These are phyloP conservation scores for Discoglossus pictus DNA, from an alignment of 2,797 vertebrate species.

Conservation along the genomic window DNA sequence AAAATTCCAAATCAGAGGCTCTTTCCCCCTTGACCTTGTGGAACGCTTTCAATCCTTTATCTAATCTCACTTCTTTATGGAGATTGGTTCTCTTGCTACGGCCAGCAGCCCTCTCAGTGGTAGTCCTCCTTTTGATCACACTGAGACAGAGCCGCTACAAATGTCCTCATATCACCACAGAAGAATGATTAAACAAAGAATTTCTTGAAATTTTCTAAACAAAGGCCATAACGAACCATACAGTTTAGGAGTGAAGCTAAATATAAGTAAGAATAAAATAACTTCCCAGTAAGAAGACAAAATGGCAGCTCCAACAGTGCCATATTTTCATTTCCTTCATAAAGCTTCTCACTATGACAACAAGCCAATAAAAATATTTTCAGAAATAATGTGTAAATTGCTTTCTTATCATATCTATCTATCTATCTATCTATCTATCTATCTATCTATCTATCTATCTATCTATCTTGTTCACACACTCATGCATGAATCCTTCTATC, in stretches of 20 bases:
- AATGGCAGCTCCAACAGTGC: not conserved
- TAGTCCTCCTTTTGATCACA: conserved; percentile 48
- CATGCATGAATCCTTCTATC: too few species aligned
- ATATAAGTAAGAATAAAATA: not conserved
- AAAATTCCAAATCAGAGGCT: conserved; percentile 49
- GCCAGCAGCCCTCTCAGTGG: conserved; percentile 48
- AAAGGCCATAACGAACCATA: conserved; percentile 6
- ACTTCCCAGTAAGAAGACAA: not conserved
- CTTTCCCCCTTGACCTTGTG: conserved; percentile 47
- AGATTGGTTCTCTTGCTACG: conserved; percentile 45
- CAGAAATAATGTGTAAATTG: too few species aligned
- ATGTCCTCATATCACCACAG: conserved; percentile 34
- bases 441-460: too few species aligned
- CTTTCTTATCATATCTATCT: too few species aligned
- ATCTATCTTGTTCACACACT: too few species aligned
- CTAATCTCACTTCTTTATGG: conserved; percentile 47
- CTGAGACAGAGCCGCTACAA: conserved; percentile 36
- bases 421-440: too few species aligned
- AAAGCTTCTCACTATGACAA: too few species aligned
- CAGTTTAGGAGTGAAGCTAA: not conserved
- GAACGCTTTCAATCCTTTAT: conserved; percentile 49
- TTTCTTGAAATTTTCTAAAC: conserved; percentile 23
- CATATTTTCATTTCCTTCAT: too few species aligned
- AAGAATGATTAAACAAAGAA: conserved; percentile 22
- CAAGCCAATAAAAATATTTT: too few species aligned